Evolutionary conservation across 2,888 invertebrate genomes (phyloP).

Genomic region (Odontocolon sp.): DNA sequence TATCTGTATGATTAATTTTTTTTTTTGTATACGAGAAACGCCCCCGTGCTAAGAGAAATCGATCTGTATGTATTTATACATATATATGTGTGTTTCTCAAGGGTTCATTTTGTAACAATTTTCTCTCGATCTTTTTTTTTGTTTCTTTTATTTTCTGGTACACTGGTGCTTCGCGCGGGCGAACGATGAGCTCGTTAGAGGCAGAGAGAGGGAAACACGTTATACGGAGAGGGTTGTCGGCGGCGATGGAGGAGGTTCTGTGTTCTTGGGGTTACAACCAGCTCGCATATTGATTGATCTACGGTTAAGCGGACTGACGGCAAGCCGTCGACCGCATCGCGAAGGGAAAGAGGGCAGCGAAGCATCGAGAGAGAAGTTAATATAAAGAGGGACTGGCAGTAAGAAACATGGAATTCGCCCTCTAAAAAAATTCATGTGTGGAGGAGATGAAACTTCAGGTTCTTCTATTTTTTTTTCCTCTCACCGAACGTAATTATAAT

Average conservation of each 20-base stretch:
- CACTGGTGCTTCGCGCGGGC: constrained; percentile 21
- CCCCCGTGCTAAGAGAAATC: constrained; percentile 64
- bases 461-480: too few relatives aligned
- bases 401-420: neutral
- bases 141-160: constrained; percentile 48
- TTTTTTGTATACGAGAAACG: constrained; percentile 65
- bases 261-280: constrained; percentile 64
- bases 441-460: neutral
- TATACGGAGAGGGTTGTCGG: constrained; percentile 53
- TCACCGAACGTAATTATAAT: too few relatives aligned
- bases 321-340: constrained; percentile 64
- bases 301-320: constrained; percentile 75
- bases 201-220: constrained; percentile 48
- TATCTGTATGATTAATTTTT: constrained; percentile 33
- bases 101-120: constrained; percentile 76
- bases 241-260: constrained; percentile 56
- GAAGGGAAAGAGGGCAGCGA: constrained; percentile 60
- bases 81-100: constrained; percentile 65
- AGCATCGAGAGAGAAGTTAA: constrained; percentile 36
- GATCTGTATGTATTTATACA: constrained; percentile 44
- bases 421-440: neutral
- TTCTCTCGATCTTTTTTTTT: constrained; percentile 72
- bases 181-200: constrained; percentile 77
- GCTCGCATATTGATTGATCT: constrained; percentile 77
- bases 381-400: constrained; percentile 59